Evolutionary conservation across 2,888 invertebrate genomes (phyloP).

Genomic region (Argyresthia albistria): DNA sequence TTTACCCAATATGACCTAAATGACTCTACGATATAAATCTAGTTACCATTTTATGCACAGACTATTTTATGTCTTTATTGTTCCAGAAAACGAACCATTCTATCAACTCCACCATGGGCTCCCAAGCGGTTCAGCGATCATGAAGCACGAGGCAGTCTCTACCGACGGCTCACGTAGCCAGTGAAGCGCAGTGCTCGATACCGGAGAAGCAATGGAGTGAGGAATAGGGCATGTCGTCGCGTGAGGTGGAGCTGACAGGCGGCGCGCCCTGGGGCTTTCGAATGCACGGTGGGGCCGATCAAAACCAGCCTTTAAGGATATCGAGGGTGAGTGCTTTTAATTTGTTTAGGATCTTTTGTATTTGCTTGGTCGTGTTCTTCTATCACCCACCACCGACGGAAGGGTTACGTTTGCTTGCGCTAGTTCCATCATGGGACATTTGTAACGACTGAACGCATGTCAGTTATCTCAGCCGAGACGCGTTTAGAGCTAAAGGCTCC

Average conservation of each 20-base stretch:
- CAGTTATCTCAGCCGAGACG: too few relatives aligned
- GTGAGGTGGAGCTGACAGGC: conserved; percentile 83
- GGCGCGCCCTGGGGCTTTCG: conserved; percentile 93
- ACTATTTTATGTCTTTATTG: neutral
- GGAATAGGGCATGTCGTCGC: conserved; percentile 73
- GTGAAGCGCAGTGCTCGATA: conserved; percentile 15
- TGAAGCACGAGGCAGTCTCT: conserved; percentile 18
- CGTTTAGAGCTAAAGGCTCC: too few relatives aligned
- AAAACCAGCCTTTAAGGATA: conserved; percentile 83
- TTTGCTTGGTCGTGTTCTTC: too few relatives aligned
- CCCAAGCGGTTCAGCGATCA: conserved; percentile 2
- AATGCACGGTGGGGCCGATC: conserved; percentile 87
- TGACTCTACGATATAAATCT: neutral
- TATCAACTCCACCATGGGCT: neutral
- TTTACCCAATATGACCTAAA: neutral
- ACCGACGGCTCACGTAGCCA: conserved; percentile 22
- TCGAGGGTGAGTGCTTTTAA: conserved; percentile 75
- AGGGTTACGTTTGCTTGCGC: too few relatives aligned
- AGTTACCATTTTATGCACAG: neutral
- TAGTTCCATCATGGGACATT: too few relatives aligned
- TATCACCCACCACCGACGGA: too few relatives aligned
- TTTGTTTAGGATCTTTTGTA: too few relatives aligned
- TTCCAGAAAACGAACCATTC: neutral
- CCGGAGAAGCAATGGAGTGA: conserved; percentile 40
- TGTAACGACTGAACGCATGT: too few relatives aligned